These are phyloP conservation scores for Cervus canadensis DNA, from an alignment of 2,113 vertebrate species.

Conservation along the genomic window DNA sequence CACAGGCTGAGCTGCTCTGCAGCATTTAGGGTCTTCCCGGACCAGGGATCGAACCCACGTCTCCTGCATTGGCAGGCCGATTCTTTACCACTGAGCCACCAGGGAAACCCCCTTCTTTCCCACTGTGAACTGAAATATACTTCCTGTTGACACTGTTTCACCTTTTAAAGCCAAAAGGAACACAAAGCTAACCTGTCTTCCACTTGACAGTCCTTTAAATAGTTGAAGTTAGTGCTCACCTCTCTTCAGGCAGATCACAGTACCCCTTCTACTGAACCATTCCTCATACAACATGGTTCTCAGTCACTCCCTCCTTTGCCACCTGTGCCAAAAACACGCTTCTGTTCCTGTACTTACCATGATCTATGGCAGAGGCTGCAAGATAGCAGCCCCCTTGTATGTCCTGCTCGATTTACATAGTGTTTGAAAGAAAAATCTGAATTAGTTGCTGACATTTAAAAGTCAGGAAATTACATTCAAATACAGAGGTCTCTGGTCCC, in stretches of 20 bases:
- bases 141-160: not conserved
- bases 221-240: not conserved
- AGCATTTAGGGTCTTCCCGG: not conserved
- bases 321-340: not conserved
- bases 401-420: not conserved
- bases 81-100: not conserved
- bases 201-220: not conserved
- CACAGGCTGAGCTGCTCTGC: not conserved
- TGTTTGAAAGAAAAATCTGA: not conserved
- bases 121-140: not conserved
- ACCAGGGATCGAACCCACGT: not conserved
- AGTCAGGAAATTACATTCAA: slow-evolving; percentile 10
- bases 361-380: not conserved
- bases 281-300: not conserved
- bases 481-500: not conserved
- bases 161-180: not conserved
- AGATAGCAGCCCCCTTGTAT: not conserved
- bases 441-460: not conserved
- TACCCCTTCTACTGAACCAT: not conserved
- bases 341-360: not conserved
- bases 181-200: not conserved
- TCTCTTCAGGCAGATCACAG: not conserved
- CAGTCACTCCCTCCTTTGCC: not conserved
- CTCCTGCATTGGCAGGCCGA: not conserved
- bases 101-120: not conserved